A percentile compares a stretch with the other conserved stretches of the same genome.
These are phyloP conservation scores for Thamnaconus septentrionalis DNA, from an alignment of 2,113 vertebrate genomes.

Conservation along the genomic window DNA sequence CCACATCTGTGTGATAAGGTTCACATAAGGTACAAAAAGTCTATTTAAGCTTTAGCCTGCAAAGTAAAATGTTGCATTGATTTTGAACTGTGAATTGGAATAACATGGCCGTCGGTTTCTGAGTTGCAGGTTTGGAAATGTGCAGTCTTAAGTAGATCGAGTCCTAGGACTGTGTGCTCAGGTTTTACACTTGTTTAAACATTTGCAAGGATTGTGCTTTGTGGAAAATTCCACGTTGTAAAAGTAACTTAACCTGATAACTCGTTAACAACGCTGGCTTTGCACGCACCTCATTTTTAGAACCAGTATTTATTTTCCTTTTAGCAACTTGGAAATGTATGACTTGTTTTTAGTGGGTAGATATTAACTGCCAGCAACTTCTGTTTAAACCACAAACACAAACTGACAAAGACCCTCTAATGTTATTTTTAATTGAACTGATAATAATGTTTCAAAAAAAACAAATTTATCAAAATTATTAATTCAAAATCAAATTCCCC, in stretches of 20 bases:
- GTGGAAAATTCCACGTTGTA: conserved; percentile 34
- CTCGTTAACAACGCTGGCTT: conserved; percentile 41
- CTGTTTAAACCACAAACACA: neutral
- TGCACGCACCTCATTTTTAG: neutral
- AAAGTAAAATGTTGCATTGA: too few relatives aligned
- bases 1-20: too few relatives aligned
- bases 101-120: too few relatives aligned
- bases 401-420: neutral
- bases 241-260: conserved; percentile 33
- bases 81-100: too few relatives aligned
- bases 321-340: neutral
- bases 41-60: too few relatives aligned
- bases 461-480: too few relatives aligned
- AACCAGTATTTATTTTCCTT: neutral
- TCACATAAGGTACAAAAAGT: too few relatives aligned
- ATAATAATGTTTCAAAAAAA: too few relatives aligned
- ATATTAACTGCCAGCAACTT: neutral
- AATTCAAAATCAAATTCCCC: too few relatives aligned
- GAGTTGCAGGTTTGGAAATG: too few relatives aligned
- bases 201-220: conserved; percentile 38
- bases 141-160: too few relatives aligned
- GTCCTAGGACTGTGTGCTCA: too few relatives aligned
- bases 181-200: conserved; percentile 34
- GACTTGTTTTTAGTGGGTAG: neutral
- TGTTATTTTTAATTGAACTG: neutral